phyloP scores from a whole-genome alignment of 2,888 invertebrate genomes.

The Morpho achilles region DNA sequence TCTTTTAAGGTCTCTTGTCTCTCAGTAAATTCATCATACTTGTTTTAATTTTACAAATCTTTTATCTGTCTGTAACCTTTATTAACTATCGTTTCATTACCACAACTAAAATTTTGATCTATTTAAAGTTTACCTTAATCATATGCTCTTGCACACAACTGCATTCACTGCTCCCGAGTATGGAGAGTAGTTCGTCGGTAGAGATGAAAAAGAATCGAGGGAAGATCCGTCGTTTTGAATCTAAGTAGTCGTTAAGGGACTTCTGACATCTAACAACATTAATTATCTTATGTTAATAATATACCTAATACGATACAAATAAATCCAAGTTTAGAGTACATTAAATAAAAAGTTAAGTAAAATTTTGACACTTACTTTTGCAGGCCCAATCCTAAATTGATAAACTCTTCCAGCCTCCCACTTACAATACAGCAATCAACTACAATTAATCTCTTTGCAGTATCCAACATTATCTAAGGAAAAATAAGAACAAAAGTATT shows the following conservation, averaged over 20 bases:
- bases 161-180: constrained; percentile 92
- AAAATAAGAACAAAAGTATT: too few species aligned
- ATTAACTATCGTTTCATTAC: too few species aligned
- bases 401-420: constrained; percentile 87
- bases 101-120: too few species aligned
- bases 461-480: constrained; percentile 89
- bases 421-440: constrained; percentile 86
- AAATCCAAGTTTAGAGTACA: not conserved
- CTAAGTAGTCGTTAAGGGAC: constrained; percentile 93
- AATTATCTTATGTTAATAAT: too few species aligned
- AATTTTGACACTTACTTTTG: constrained; percentile 76
- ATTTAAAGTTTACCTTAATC: constrained; percentile 82
- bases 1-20: too few species aligned
- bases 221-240: constrained; percentile 91
- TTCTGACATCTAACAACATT: constrained; percentile 84
- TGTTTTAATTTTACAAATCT: too few species aligned
- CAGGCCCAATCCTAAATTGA: constrained; percentile 84
- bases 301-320: too few species aligned
- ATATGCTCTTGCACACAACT: constrained; percentile 94
- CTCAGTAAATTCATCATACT: too few species aligned
- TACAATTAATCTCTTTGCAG: constrained; percentile 88
- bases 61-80: too few species aligned
- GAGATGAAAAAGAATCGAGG: constrained; percentile 97
- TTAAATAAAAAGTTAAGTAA: not conserved
- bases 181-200: constrained; percentile 93